phyloP scores from a whole-genome alignment of 2,888 invertebrate species.

The Alviniconcha strummeri region DNA sequence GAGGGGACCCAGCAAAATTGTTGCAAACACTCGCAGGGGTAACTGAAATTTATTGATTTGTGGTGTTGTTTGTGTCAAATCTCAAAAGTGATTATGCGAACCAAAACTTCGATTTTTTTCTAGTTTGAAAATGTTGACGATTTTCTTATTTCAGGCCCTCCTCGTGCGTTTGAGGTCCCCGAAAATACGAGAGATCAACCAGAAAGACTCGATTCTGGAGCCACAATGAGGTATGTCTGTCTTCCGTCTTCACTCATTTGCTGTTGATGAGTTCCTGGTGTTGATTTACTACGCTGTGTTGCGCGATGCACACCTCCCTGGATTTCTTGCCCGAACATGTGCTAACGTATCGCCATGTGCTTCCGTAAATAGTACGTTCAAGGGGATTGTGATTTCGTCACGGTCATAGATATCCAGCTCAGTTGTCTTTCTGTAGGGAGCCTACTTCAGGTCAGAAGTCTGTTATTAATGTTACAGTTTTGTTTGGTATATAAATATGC shows the following conservation, averaged over 20 bases:
- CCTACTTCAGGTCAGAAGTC: too few relatives aligned
- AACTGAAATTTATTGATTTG: constrained; percentile 11
- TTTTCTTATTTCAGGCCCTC: constrained; percentile 51
- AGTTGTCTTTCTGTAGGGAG: neutral
- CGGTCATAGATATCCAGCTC: neutral
- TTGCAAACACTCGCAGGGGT: constrained; percentile 62
- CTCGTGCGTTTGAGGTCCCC: constrained; percentile 59
- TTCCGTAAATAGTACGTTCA: constrained; percentile 10
- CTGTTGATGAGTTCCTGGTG: neutral
- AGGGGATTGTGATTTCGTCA: constrained; percentile 24
- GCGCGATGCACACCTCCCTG: neutral
- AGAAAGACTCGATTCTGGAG: constrained; percentile 47
- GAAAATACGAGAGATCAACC: constrained; percentile 55
- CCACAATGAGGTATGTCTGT: constrained; percentile 55
- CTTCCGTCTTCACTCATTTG: constrained; percentile 9
- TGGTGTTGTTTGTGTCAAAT: neutral
- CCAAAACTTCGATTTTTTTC: neutral
- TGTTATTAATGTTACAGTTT: too few relatives aligned
- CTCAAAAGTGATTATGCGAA: neutral
- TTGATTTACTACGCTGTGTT: neutral
- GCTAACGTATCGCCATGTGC: constrained; percentile 25
- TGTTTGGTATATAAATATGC: too few relatives aligned
- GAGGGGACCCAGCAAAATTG: constrained; percentile 62
- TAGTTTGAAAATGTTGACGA: neutral
- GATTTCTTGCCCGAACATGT: constrained; percentile 17